These are phyloP conservation scores for Tortrix viridana DNA, from an alignment of 2,888 invertebrate species.

Conservation along the genomic window DNA sequence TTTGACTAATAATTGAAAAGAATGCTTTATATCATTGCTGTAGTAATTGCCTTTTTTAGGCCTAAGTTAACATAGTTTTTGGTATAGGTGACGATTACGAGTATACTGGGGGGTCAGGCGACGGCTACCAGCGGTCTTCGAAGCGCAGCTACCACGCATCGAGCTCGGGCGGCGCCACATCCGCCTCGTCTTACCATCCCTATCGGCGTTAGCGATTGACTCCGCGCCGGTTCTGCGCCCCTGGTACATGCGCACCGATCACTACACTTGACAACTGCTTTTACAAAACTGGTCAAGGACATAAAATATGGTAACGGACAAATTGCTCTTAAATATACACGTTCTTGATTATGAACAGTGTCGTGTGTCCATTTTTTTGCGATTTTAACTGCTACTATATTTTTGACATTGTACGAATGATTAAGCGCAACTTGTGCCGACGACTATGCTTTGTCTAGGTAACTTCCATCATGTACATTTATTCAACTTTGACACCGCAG, in stretches of 20 bases:
- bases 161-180: constrained; percentile 59
- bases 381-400: too few species aligned
- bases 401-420: too few species aligned
- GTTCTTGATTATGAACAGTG: too few species aligned
- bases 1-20: constrained; percentile 1
- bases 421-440: too few species aligned
- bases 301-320: too few species aligned
- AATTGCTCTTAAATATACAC: too few species aligned
- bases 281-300: background rate
- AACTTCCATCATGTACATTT: too few species aligned
- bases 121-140: constrained; percentile 75
- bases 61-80: constrained; percentile 32
- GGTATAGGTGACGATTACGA: constrained; percentile 77
- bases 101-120: constrained; percentile 79
- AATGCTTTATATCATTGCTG: constrained; percentile 15
- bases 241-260: constrained; percentile 7
- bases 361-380: too few species aligned
- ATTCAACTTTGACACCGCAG: background rate
- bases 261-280: constrained; percentile 30
- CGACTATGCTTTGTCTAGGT: too few species aligned
- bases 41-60: background rate
- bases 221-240: constrained; percentile 1
- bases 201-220: constrained; percentile 74
- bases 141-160: constrained; percentile 75
- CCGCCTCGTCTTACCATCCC: constrained; percentile 79